A percentile compares a stretch with the other conserved stretches of the same genome.
These are phyloP conservation scores for Hippoglossus stenolepis DNA, from an alignment of 2,113 vertebrate species.

Conservation along the genomic window DNA sequence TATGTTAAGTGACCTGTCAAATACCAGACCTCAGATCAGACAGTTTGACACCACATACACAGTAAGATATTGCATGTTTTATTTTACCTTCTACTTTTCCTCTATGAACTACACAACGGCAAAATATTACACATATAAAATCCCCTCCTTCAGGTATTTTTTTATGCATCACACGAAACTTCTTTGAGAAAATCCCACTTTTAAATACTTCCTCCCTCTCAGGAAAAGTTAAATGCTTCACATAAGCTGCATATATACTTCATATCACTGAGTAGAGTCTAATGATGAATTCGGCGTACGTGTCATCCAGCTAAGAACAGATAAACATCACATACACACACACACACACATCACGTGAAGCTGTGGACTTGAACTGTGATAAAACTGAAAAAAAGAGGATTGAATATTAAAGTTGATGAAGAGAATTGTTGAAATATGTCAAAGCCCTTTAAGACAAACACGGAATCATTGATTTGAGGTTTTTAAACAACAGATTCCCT, in stretches of 20 bases:
- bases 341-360: not conserved
- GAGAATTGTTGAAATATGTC: not conserved
- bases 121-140: no score
- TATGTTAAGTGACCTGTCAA: not conserved
- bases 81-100: no score
- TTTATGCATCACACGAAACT: not conserved
- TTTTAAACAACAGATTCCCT: not conserved
- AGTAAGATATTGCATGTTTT: no score
- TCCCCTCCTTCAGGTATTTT: no score
- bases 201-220: not conserved
- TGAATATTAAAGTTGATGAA: not conserved
- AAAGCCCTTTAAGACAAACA: not conserved
- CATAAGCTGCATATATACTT: not conserved
- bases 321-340: not conserved
- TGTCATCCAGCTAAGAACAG: not conserved
- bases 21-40: not conserved
- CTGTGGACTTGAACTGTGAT: not conserved
- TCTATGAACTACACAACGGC: no score
- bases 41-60: not conserved
- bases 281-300: not conserved
- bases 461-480: not conserved
- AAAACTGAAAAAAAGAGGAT: not conserved
- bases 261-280: not conserved
- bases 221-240: not conserved
- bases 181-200: not conserved